These are phyloP conservation scores for Heteropelma amictum DNA, from an alignment of 2,888 invertebrate genomes.

Conservation along the genomic window DNA sequence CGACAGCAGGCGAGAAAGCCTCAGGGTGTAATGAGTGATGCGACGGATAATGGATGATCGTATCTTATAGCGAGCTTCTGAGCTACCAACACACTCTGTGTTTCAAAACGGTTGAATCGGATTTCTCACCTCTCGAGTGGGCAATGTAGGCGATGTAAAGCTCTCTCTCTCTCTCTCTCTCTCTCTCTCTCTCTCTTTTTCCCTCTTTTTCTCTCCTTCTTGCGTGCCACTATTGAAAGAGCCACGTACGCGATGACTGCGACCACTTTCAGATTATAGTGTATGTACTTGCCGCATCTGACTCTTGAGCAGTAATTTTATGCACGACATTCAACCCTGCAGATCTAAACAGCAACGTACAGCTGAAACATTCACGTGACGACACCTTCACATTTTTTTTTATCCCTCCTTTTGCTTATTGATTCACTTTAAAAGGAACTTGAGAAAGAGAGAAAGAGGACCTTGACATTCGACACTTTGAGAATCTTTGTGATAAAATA, in stretches of 20 bases:
- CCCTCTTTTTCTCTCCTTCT: too few species aligned
- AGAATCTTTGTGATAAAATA: too few species aligned
- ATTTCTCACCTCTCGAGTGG: conserved; percentile 55
- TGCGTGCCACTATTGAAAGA: conserved; percentile 43
- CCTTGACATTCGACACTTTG: too few species aligned
- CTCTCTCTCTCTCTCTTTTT: too few species aligned
- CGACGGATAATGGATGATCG: conserved; percentile 68
- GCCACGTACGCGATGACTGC: conserved; percentile 41
- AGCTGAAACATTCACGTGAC: too few species aligned
- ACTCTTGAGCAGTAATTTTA: conserved; percentile 19
- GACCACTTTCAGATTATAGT: conserved; percentile 13
- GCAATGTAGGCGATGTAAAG: conserved; percentile 39
- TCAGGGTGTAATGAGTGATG: conserved; percentile 68
- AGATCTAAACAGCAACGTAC: too few species aligned
- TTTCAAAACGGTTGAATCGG: conserved; percentile 49
- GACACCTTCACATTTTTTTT: too few species aligned
- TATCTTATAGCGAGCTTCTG: conserved; percentile 58
- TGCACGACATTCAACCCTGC: neutral
- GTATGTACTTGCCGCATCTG: neutral
- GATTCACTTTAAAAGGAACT: too few species aligned
- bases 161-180: too few species aligned
- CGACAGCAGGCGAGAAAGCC: conserved; percentile 29
- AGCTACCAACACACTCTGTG: conserved; percentile 44
- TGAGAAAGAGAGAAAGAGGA: too few species aligned
- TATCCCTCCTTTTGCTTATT: too few species aligned